A percentile compares a stretch with the other conserved stretches of the same genome.
phyloP scores from a whole-genome alignment of 1,140 invertebrate species.

The honey bee (Apis mellifera) region Amel_HAv3.1 CM009936.2:8207501-8208000 shows the following conservation, averaged over 20 bases:
- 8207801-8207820: constrained; percentile 48
- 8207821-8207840: constrained; percentile 64
- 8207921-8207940: neutral
- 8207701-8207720: neutral
- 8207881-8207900: no score
- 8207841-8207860: constrained; percentile 62
- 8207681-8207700: constrained; percentile 53
- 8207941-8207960: constrained; percentile 22
- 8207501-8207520: constrained; percentile 33
- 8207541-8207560: no score
- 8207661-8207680: constrained; percentile 45
- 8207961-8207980: constrained; percentile 65
- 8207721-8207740: constrained; percentile 56
- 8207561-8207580: neutral
- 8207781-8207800: constrained; percentile 68
- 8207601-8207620: constrained; percentile 63
- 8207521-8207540: no score
- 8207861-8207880: neutral
- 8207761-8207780: constrained; percentile 68
- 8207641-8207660: constrained; percentile 62
- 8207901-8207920: no score
- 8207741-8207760: constrained; percentile 69
- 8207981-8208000: constrained; percentile 77
- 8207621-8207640: constrained; percentile 60
- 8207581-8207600: constrained; percentile 34